Evolutionary conservation across 1,140 invertebrate genomes (phyloP).

Genomic region (Dysdera silvatica): DNA sequence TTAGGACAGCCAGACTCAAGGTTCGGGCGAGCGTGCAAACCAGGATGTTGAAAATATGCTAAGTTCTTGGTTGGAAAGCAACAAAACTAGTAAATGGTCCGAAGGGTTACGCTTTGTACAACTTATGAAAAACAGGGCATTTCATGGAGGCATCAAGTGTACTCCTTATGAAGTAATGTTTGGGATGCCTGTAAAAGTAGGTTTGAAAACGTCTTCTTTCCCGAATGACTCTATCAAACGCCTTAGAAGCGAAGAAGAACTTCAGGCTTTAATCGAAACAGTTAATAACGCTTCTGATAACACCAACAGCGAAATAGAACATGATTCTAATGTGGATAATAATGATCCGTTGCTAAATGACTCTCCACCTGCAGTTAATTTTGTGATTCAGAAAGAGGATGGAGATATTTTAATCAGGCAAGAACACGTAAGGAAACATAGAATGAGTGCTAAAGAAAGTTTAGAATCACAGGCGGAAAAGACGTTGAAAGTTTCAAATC

Average conservation of each 20-base stretch:
- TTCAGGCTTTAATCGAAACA: slow-evolving; percentile 1
- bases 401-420: slow-evolving; percentile 13
- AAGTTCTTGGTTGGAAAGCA: slow-evolving; percentile 8
- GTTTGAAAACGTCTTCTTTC: slow-evolving; percentile 5
- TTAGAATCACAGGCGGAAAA: not conserved
- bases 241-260: slow-evolving; percentile 7
- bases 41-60: slow-evolving; percentile 17
- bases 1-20: slow-evolving; percentile 24
- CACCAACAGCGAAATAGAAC: slow-evolving; percentile 3
- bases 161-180: not conserved
- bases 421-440: slow-evolving; percentile 8
- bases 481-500: slow-evolving; percentile 11
- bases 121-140: slow-evolving; percentile 13
- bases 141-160: slow-evolving; percentile 5
- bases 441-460: slow-evolving; percentile 7
- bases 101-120: not conserved
- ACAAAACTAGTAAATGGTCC: slow-evolving; percentile 3
- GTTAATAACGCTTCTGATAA: slow-evolving; percentile 11
- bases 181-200: slow-evolving; percentile 2
- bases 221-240: slow-evolving; percentile 6
- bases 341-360: slow-evolving; percentile 5
- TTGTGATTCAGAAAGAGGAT: slow-evolving; percentile 1
- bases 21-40: slow-evolving; percentile 24
- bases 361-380: not conserved
- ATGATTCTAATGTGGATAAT: not conserved